Base-by-base conservation (phyloP, 2,888 invertebrate species). In the Omphaloscelis lunosa region DNA sequence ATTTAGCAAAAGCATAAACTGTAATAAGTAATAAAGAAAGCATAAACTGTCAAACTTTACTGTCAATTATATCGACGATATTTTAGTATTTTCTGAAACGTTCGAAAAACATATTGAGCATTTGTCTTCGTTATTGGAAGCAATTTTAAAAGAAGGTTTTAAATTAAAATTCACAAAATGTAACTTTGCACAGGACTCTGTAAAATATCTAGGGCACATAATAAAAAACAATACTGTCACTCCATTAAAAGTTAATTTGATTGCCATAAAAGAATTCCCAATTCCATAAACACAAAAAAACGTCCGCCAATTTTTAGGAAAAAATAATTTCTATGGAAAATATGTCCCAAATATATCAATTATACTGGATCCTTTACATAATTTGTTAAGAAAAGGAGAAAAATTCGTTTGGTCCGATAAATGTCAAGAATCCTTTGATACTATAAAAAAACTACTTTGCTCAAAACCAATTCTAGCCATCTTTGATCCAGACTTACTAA, bases 311-410 rank as follows among this genome's bases (percentile, higher is more conserved):
- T 67, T 58, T 73, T 17, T 73, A 9, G 67, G 58, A 2, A 67
- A 73, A 67, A 48, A 27, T 0, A 59, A 41, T 8, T 73, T 73
- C 2, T 67, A 67, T 58, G 34, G 48, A 7, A 68, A 73, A 48
- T 73, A 73, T 27, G 12, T 73, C 0, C 68, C n/a, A 59, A 73
- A 73, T 9, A 34, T 61, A 0, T 45, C 61, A 71, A 71, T 71
- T 6, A 71, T 61, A 71, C 29, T 71, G 12, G 48, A 71, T 23
- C 34, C 71, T 5, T 34, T 61, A 34, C 70, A 70, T 9, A 61
- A 61, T 70, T 70, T 70, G 4, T 45, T 59, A 23, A 61, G 59
- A 23, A 70, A 48, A 70, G 39, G 2, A 0, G 20, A 59, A 29
- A 69, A 59, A 27, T 59, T 70, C 2, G 1, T 45, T 20, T 70